phyloP scores from a whole-genome alignment of 2,113 vertebrate genomes.

The Cephalopterus ornatus region DNA sequence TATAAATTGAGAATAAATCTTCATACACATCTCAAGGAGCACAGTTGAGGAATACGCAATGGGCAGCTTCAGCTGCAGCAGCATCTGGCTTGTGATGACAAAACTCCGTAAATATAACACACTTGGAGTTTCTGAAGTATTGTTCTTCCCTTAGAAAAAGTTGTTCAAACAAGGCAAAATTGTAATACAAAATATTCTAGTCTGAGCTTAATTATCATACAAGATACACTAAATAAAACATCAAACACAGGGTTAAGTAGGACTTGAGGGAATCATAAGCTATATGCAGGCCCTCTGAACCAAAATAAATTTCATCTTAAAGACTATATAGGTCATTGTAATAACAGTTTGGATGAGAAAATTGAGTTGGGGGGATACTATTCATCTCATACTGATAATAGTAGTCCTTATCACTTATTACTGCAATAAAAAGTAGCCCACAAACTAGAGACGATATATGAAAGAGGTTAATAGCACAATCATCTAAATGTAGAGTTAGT shows the following conservation, averaged over 20 bases:
- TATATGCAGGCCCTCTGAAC: neutral
- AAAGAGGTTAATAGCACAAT: constrained; percentile 26
- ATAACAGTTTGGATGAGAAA: constrained; percentile 8
- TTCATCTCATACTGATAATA: neutral
- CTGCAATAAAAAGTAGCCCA: constrained; percentile 38
- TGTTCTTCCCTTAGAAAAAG: neutral
- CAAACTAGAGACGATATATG: constrained; percentile 3
- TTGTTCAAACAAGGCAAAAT: neutral
- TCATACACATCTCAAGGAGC: neutral
- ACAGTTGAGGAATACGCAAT: neutral
- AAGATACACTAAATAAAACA: neutral
- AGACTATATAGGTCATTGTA: neutral
- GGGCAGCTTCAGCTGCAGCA: neutral
- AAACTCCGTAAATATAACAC: neutral
- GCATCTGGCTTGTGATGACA: neutral
- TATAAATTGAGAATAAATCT: neutral
- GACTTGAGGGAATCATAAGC: neutral
- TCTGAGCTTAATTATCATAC: neutral
- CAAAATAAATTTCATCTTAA: constrained; percentile 25
- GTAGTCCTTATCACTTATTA: neutral
- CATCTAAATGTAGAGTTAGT: constrained; percentile 2
- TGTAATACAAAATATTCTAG: neutral
- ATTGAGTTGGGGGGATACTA: neutral
- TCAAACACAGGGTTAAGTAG: neutral
- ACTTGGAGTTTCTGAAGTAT: accelerated